Evolutionary conservation across 2,113 vertebrate species (phyloP).

Genomic region (Ciconia boyciana): DNA sequence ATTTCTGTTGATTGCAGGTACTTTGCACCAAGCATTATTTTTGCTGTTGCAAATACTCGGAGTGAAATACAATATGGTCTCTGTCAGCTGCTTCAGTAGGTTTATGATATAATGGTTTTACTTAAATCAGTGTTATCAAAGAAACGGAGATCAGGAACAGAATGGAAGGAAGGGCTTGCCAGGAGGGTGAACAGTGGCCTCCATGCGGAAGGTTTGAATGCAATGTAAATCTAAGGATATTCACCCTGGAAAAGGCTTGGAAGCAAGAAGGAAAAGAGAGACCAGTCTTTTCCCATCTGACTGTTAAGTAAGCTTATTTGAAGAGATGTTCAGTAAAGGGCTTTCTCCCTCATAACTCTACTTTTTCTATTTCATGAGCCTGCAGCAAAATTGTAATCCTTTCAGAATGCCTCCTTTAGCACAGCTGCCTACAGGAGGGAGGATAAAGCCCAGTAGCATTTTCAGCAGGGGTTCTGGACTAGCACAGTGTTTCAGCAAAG

Average conservation of each 20-base stretch:
- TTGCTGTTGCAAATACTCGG: not conserved
- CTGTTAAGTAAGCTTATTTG: not conserved
- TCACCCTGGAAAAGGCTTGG: not conserved
- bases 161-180: not conserved
- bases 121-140: not conserved
- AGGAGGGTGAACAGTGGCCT: not conserved
- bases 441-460: slow-evolving; percentile 30
- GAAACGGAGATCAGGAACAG: not conserved
- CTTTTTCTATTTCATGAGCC: not conserved
- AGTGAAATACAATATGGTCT: not conserved
- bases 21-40: not conserved
- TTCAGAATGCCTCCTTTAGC: not conserved
- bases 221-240: not conserved
- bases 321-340: not conserved
- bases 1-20: not conserved
- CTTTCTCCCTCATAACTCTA: not conserved
- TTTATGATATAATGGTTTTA: not conserved
- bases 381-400: not conserved
- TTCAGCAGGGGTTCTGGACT: slow-evolving; percentile 17
- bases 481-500: not conserved
- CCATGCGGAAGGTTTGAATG: fast-evolving
- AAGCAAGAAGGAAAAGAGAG: not conserved
- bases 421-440: not conserved
- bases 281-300: not conserved
- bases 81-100: not conserved